phyloP scores from a whole-genome alignment of 2,113 vertebrate species.

The Podarcis muralis region DNA sequence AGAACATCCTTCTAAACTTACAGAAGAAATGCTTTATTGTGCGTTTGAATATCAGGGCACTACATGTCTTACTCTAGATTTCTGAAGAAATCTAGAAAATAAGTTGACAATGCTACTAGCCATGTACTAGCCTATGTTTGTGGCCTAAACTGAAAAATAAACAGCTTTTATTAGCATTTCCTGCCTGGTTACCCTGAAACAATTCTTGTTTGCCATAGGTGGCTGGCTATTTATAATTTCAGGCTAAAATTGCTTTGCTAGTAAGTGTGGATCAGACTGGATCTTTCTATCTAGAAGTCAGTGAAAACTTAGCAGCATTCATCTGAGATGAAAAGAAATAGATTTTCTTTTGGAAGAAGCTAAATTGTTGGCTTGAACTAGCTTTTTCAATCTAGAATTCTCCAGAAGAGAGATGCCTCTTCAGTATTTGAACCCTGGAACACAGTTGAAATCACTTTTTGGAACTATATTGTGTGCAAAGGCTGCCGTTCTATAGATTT shows the following conservation, averaged over 20 bases:
- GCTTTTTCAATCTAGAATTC: neutral
- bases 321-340: neutral
- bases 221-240: neutral
- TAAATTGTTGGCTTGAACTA: neutral
- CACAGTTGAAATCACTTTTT: neutral
- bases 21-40: neutral
- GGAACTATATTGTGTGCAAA: neutral
- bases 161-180: neutral
- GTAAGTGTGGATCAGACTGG: neutral
- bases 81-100: neutral
- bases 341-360: neutral
- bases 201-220: neutral
- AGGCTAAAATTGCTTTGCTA: neutral
- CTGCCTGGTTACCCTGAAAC: neutral
- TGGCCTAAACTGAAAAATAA: neutral
- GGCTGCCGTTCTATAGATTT: neutral
- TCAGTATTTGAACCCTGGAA: neutral
- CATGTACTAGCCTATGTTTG: neutral
- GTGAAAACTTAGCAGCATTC: neutral
- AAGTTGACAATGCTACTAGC: neutral
- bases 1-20: neutral
- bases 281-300: neutral
- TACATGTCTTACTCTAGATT: neutral
- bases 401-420: neutral
- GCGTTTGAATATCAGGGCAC: neutral